Percentiles rank a stretch among this genome's conserved stretches.
These are phyloP conservation scores for Chaetops frenatus DNA, from an alignment of 2,113 vertebrate genomes.

Conservation along the genomic window DNA sequence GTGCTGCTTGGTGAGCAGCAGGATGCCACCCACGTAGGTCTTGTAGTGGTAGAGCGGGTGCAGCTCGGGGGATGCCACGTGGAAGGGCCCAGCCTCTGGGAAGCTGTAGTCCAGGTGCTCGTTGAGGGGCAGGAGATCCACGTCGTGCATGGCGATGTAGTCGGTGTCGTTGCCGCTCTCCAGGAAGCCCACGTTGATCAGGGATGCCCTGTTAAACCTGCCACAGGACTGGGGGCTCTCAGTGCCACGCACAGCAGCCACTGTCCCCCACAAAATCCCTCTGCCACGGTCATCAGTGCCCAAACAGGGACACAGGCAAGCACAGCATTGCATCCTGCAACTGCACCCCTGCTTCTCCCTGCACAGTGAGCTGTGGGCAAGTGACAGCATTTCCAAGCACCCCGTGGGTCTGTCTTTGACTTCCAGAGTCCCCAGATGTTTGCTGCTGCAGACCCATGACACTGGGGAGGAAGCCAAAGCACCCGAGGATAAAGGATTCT, in stretches of 20 bases:
- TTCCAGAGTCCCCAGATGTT: neutral
- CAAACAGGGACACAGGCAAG: rapidly evolving
- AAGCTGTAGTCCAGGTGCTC: slow-evolving; percentile 90
- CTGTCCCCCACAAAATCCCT: neutral
- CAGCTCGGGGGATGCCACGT: slow-evolving; percentile 91
- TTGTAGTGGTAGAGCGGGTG: slow-evolving; percentile 97
- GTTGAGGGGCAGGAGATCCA: slow-evolving; percentile 92
- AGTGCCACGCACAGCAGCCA: rapidly evolving
- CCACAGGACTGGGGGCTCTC: neutral
- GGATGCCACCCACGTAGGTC: slow-evolving; percentile 94
- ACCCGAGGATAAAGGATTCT: neutral
- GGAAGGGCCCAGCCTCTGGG: slow-evolving; percentile 89
- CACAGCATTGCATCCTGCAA: neutral
- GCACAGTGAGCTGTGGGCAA: neutral
- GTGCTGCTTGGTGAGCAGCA: slow-evolving; percentile 93
- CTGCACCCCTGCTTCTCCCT: neutral
- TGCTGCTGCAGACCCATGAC: neutral
- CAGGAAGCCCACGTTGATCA: slow-evolving; percentile 92
- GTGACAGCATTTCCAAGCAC: neutral
- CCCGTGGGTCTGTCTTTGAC: rapidly evolving
- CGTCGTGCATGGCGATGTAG: slow-evolving; percentile 97
- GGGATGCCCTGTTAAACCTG: slow-evolving; percentile 94
- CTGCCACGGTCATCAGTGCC: neutral
- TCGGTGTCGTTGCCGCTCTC: slow-evolving; percentile 94
- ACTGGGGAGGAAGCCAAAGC: neutral